phyloP scores from a whole-genome alignment of 2,797 vertebrate species.

The Steatocranus sp. region DNA sequence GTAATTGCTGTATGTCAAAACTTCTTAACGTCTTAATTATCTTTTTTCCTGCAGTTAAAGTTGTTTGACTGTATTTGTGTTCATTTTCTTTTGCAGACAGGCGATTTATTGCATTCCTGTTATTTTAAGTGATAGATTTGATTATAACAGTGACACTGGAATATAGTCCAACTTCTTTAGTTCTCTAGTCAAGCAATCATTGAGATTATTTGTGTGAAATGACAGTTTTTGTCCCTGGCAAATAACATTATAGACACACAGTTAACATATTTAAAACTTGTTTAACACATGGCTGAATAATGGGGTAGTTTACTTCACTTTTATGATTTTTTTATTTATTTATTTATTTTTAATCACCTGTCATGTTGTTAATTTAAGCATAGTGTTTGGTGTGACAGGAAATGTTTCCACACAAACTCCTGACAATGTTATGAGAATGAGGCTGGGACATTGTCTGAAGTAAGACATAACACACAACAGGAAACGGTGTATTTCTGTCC shows the following conservation, averaged over 20 bases:
- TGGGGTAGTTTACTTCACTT: neutral
- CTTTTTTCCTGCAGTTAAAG: neutral
- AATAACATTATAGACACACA: neutral
- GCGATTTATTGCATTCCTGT: neutral
- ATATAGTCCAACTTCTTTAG: neutral
- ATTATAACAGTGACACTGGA: neutral
- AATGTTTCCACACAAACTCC: neutral
- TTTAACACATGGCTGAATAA: conserved; percentile 14
- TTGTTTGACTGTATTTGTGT: neutral
- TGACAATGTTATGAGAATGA: neutral
- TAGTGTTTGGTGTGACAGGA: neutral
- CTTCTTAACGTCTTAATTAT: too few species aligned
- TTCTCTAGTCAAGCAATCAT: neutral
- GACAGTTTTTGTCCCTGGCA: neutral
- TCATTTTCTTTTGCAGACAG: neutral
- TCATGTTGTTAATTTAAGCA: neutral
- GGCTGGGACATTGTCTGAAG: neutral
- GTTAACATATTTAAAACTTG: conserved; percentile 24
- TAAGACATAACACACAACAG: neutral
- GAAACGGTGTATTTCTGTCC: neutral
- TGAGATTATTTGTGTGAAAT: neutral
- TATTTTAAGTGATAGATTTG: neutral
- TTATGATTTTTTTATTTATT: neutral
- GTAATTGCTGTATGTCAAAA: neutral
- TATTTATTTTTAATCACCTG: neutral